phyloP scores from a whole-genome alignment of 2,797 vertebrate genomes.

The Propithecus perrieri region DNA sequence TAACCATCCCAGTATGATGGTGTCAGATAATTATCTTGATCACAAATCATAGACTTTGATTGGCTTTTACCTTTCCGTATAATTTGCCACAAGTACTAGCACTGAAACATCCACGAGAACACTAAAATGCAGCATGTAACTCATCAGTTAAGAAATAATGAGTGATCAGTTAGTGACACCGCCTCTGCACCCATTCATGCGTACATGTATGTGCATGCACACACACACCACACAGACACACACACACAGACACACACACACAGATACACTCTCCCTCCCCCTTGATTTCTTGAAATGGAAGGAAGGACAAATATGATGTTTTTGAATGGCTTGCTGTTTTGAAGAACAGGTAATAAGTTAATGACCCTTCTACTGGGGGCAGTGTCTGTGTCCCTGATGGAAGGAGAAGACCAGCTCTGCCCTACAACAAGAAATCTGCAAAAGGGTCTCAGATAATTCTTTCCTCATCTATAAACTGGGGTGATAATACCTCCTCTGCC shows the following conservation, averaged over 20 bases:
- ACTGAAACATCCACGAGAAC: background rate
- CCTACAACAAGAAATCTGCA: background rate
- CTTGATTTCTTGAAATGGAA: background rate
- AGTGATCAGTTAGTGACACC: background rate
- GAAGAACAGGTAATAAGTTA: background rate
- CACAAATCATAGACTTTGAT: slow-evolving; percentile 47
- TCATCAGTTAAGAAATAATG: background rate
- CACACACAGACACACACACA: background rate
- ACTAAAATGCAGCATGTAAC: background rate
- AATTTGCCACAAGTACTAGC: slow-evolving; percentile 34
- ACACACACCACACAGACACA: background rate
- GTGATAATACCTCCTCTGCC: background rate
- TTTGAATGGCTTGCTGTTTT: background rate
- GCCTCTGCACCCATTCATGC: background rate
- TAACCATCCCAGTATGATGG: background rate
- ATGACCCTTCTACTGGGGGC: background rate
- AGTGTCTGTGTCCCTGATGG: background rate
- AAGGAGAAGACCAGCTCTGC: background rate
- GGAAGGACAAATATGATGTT: background rate
- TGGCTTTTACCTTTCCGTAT: slow-evolving; percentile 65
- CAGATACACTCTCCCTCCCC: no score
- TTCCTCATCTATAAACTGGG: background rate
- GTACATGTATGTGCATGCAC: background rate
- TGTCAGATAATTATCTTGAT: slow-evolving; percentile 48
- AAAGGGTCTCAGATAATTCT: background rate